Evolutionary conservation across 2,113 vertebrate species (phyloP).

Genomic region (Thunnus maccoyii): DNA sequence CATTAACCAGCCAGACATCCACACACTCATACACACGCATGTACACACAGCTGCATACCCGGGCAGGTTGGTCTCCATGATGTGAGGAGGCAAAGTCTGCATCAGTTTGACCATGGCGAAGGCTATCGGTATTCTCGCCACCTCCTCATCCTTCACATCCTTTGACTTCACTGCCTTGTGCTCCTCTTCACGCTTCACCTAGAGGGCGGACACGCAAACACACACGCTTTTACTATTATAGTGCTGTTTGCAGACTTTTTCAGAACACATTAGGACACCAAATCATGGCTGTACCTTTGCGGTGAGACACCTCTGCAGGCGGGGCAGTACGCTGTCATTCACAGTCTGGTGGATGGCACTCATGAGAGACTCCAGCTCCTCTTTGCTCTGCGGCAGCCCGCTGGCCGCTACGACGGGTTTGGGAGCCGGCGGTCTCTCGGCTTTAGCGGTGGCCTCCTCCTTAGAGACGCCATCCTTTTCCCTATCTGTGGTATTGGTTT

Average conservation of each 20-base stretch:
- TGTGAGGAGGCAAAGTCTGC: conserved; percentile 91
- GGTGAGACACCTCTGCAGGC: conserved; percentile 92
- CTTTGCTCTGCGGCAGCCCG: conserved; percentile 88
- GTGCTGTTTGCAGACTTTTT: background rate
- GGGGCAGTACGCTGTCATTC: conserved; percentile 89
- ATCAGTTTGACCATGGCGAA: conserved; percentile 97
- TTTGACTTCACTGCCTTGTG: conserved; percentile 94
- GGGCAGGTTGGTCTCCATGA: conserved; percentile 94
- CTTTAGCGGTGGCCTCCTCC: background rate
- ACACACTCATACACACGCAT: conserved; percentile 76
- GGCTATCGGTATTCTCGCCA: conserved; percentile 92
- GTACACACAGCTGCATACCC: conserved; percentile 74
- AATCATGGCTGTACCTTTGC: conserved; percentile 87
- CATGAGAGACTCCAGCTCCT: conserved; percentile 89
- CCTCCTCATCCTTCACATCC: conserved; percentile 93
- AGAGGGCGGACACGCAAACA: background rate
- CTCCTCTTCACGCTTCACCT: conserved; percentile 95
- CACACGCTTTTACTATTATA: background rate
- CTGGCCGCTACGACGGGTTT: conserved; percentile 55
- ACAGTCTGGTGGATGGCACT: conserved; percentile 89
- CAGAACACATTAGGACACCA: background rate
- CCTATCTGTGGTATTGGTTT: conserved; percentile 64
- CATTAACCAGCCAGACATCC: conserved; percentile 8
- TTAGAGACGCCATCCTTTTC: conserved; percentile 7
- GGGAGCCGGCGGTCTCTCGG: conserved; percentile 5